A percentile compares a stretch with the other conserved stretches of the same genome.
Conservation (phyloP, 53 echinoderm and acorn worm genomes). For the Temnopleurus reevesii region DNA sequence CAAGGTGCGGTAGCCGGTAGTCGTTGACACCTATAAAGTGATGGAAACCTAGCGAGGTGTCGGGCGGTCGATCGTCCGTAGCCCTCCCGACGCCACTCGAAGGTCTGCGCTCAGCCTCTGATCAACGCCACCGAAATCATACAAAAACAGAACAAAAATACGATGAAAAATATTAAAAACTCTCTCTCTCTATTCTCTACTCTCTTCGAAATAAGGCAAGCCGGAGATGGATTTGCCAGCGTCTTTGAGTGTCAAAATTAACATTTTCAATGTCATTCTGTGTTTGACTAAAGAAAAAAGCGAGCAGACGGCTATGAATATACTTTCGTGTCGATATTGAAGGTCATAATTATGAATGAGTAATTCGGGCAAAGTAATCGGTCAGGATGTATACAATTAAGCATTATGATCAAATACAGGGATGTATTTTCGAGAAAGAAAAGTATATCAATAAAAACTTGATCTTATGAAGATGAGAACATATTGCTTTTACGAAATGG, state of each 20-base stretch:
- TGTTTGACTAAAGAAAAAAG: neutral
- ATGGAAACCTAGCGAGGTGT: slow-evolving; percentile 39
- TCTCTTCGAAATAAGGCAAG: neutral
- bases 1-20: slow-evolving; percentile 34
- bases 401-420: too few species aligned
- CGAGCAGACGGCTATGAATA: too few species aligned
- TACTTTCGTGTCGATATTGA: too few species aligned
- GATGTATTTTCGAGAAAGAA: too few species aligned
- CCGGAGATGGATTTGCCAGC: neutral
- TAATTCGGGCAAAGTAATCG: too few species aligned
- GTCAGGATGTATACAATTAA: too few species aligned
- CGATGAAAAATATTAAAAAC: neutral
- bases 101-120: slow-evolving; percentile 31
- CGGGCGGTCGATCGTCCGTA: slow-evolving; percentile 46
- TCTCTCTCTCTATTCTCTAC: neutral
- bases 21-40: slow-evolving; percentile 47
- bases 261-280: neutral
- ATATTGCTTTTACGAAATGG: too few species aligned
- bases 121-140: neutral
- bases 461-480: too few species aligned
- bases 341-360: too few species aligned
- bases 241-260: neutral
- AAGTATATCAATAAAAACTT: too few species aligned
- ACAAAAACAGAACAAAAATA: neutral
- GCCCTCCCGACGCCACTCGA: slow-evolving; percentile 37